Conservation (phyloP, 1,140 invertebrate genomes). For the Drosophila fuyamai region DNA sequence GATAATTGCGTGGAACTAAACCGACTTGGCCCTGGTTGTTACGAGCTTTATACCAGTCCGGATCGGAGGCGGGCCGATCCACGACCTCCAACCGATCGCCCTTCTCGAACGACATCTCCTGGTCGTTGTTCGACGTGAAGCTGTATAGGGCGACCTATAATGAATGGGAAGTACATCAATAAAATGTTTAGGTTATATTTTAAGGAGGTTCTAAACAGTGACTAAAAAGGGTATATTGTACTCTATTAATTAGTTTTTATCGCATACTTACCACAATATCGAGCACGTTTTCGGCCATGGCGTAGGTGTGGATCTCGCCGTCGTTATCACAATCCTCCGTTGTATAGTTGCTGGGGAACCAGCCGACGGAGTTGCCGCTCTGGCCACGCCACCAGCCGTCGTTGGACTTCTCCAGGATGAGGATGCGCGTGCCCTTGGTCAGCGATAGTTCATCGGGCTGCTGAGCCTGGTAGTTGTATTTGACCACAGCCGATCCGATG, state of each 20-base stretch:
- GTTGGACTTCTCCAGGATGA: constrained; percentile 98
- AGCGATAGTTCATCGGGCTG: constrained; percentile 98
- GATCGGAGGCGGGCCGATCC: constrained; percentile 97
- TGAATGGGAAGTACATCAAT: neutral
- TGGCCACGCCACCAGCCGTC: constrained; percentile 99
- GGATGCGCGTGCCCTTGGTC: constrained; percentile 94
- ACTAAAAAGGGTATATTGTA: neutral
- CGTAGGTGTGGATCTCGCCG: constrained; percentile 94
- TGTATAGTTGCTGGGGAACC: constrained; percentile 99
- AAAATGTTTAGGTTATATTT: no score
- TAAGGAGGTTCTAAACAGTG: neutral
- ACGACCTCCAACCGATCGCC: constrained; percentile 97
- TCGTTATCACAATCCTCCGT: constrained; percentile 95
- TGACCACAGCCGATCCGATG: constrained; percentile 96
- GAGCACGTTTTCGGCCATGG: constrained; percentile 96
- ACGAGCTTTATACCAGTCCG: constrained; percentile 98
- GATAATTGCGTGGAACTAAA: constrained; percentile 98
- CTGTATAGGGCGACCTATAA: constrained; percentile 93
- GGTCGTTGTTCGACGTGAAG: constrained; percentile 97
- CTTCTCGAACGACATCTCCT: constrained; percentile 98
- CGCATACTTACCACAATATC: constrained; percentile 92
- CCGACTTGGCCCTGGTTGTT: constrained; percentile 96
- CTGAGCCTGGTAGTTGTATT: constrained; percentile 99
- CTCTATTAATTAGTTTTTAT: no score
- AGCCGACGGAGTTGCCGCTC: constrained; percentile 91